Percentiles rank a stretch among this genome's conserved stretches.
These are phyloP conservation scores for Bombus polaris DNA, from an alignment of 1,140 invertebrate genomes.

Conservation along the genomic window DNA sequence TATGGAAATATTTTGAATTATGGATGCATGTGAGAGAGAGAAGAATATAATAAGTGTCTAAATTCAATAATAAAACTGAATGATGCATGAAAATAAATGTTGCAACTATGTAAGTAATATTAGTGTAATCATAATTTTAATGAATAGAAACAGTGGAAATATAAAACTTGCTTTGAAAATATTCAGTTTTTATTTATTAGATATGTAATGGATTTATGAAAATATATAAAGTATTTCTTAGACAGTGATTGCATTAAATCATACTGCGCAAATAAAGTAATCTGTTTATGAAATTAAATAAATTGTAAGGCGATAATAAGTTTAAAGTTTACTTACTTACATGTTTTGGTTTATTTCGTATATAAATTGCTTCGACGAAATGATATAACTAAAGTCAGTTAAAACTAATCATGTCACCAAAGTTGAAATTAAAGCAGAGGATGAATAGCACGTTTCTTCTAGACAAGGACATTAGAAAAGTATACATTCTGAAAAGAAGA, in stretches of 20 bases:
- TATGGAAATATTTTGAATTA: neutral
- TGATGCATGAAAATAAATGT: slow-evolving; percentile 42
- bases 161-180: neutral
- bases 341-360: neutral
- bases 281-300: neutral
- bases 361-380: neutral
- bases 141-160: neutral
- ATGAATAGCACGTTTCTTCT: neutral
- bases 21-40: neutral
- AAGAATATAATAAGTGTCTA: neutral
- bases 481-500: slow-evolving; percentile 60
- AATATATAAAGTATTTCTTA: no score
- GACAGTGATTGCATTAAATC: no score
- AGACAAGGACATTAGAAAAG: neutral
- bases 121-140: neutral
- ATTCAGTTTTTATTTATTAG: slow-evolving; percentile 2
- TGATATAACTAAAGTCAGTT: neutral
- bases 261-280: neutral
- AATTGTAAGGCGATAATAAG: slow-evolving; percentile 9
- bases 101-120: slow-evolving; percentile 1
- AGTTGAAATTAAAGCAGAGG: no score
- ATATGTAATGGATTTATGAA: neutral
- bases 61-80: slow-evolving; percentile 24
- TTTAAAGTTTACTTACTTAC: neutral
- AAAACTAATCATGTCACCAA: neutral